These are phyloP conservation scores for Drosophila equinoxialis DNA, from an alignment of 1,140 invertebrate species.

Conservation along the genomic window DNA sequence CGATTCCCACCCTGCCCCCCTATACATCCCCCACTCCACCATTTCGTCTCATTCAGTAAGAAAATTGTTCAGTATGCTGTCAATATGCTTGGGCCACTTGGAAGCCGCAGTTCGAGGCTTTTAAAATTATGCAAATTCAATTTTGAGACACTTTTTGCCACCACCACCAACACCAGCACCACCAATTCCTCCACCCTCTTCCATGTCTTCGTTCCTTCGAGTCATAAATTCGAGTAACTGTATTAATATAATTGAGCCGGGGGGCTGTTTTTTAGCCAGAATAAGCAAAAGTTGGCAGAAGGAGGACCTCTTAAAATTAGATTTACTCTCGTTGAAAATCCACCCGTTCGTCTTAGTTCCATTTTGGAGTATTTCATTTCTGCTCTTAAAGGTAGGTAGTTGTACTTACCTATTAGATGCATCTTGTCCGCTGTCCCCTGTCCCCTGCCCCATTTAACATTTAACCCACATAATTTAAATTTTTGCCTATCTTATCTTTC, in stretches of 20 bases:
- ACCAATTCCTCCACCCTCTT: neutral
- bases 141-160: conserved; percentile 68
- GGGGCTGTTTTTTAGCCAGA: conserved; percentile 31
- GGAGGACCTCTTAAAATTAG: conserved; percentile 67
- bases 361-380: too few relatives aligned
- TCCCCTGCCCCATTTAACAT: conserved; percentile 41
- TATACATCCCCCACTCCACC: neutral
- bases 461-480: conserved; percentile 67
- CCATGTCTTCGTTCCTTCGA: conserved; percentile 21
- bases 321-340: conserved; percentile 48
- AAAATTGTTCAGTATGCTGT: conserved; percentile 32
- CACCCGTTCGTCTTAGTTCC: neutral
- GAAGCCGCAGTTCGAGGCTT: conserved; percentile 70
- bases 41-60: neutral
- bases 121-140: conserved; percentile 82
- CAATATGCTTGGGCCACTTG: conserved; percentile 74
- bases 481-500: conserved; percentile 50
- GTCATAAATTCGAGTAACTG: conserved; percentile 79
- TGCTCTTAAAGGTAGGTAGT: too few relatives aligned
- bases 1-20: conserved; percentile 18
- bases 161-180: neutral
- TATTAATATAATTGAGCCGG: conserved; percentile 78
- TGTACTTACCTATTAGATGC: neutral
- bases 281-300: neutral
- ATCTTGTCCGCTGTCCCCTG: neutral